phyloP scores from a whole-genome alignment of 2,888 invertebrate species.

The Phortica okadai region DNA sequence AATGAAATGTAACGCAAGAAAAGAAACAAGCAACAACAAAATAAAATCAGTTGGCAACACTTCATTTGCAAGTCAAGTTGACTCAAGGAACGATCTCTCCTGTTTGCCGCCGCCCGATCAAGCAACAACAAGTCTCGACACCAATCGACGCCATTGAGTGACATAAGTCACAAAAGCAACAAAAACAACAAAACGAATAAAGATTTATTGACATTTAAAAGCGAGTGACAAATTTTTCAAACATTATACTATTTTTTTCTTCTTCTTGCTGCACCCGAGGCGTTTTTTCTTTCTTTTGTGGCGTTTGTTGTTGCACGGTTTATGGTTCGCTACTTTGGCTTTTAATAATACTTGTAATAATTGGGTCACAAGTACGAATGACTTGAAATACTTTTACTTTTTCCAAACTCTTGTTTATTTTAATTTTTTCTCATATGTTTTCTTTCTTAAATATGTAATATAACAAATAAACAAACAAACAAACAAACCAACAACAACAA shows the following conservation, averaged over 20 bases:
- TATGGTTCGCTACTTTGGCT: not conserved
- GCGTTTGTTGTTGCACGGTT: not conserved
- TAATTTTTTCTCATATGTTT: not conserved
- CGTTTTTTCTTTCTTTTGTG: not conserved
- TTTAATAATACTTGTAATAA: not conserved
- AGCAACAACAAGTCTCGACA: not conserved
- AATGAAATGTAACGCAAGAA: not conserved
- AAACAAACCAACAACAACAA: not conserved
- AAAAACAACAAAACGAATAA: not conserved
- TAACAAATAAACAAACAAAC: not conserved
- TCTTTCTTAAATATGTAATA: not conserved
- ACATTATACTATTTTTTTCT: not conserved
- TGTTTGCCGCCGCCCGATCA: not conserved
- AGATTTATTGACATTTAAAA: conserved; percentile 34
- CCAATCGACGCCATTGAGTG: not conserved
- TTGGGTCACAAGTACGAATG: conserved; percentile 4
- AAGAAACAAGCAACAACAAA: not conserved
- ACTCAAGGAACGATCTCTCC: not conserved
- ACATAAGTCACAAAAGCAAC: not conserved
- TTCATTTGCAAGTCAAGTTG: conserved; percentile 11
- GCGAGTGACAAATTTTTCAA: conserved; percentile 36
- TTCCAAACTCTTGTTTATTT: not conserved
- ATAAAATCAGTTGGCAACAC: not conserved
- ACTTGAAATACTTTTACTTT: conserved; percentile 8
- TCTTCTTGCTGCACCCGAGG: not conserved